A percentile compares a stretch with the other conserved stretches of the same genome.
phyloP scores from a whole-genome alignment of 2,888 invertebrate species.

The Seladonia tumulorum region DNA sequence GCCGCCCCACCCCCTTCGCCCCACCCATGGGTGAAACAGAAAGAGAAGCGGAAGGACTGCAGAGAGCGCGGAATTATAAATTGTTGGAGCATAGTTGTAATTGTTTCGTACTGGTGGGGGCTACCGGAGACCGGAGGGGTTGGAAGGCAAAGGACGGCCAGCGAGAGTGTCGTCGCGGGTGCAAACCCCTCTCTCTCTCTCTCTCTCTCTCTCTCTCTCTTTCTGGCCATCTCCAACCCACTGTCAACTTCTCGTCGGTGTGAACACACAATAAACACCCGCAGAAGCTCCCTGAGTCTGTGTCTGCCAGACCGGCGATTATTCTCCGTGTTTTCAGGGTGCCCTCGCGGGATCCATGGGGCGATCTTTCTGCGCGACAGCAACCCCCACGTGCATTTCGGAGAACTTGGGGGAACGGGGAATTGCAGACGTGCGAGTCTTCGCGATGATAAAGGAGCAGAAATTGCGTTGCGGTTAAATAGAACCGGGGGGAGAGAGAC shows the following conservation, averaged over 20 bases:
- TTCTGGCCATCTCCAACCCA: background rate
- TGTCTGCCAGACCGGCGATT: conserved; percentile 10
- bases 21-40: conserved; percentile 27
- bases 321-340: conserved; percentile 13
- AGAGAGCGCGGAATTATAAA: conserved; percentile 77
- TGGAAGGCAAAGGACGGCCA: background rate
- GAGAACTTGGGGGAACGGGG: background rate
- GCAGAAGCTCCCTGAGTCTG: background rate
- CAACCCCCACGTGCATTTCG: conserved; percentile 11
- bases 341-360: conserved; percentile 4
- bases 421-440: conserved; percentile 12
- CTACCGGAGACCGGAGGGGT: background rate
- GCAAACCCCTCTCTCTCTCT: background rate
- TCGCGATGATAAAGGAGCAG: conserved; percentile 7
- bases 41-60: conserved; percentile 38
- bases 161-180: conserved; percentile 18
- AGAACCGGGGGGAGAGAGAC: background rate
- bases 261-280: conserved; percentile 19
- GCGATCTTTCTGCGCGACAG: conserved; percentile 18
- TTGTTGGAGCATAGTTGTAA: conserved; percentile 81
- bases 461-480: background rate
- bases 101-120: conserved; percentile 72
- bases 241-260: conserved; percentile 7
- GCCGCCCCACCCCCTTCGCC: conserved; percentile 33
- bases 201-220: background rate